Conservation (phyloP, 2,113 vertebrate genomes). For the Brachionichthys hirsutus region DNA sequence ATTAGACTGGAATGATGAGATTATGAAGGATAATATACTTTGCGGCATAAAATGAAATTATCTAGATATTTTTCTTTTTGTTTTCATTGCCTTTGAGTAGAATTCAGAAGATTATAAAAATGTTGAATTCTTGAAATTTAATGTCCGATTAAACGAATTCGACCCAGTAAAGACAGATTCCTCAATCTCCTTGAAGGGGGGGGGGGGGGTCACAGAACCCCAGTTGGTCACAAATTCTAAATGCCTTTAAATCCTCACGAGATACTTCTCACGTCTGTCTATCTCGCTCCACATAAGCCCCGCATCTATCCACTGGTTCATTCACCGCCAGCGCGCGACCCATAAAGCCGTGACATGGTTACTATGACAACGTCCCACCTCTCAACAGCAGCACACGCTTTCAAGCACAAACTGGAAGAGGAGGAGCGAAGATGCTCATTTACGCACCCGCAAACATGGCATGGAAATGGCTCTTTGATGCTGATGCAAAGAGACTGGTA, state of each 20-base stretch:
- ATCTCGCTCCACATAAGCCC: conserved; percentile 10
- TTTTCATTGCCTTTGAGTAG: no score
- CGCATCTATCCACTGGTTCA: conserved; percentile 39
- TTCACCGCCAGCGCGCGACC: conserved; percentile 26
- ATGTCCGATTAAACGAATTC: no score
- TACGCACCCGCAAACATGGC: conserved; percentile 34
- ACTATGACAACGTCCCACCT: conserved; percentile 65
- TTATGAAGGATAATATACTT: no score
- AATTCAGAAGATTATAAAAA: no score
- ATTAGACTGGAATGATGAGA: not conserved
- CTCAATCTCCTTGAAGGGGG: not conserved
- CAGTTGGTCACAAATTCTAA: not conserved
- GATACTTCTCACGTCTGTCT: conserved; percentile 10
- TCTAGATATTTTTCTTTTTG: no score
- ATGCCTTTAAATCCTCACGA: conserved; percentile 6
- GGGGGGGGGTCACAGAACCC: not conserved
- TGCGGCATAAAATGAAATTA: no score
- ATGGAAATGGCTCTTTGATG: conserved; percentile 51
- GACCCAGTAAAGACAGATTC: conserved; percentile 24
- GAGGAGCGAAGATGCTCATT: conserved; percentile 17
- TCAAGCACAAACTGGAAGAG: conserved; percentile 22
- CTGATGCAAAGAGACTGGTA: conserved; percentile 65
- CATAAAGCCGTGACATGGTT: conserved; percentile 61
- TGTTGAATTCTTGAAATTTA: no score
- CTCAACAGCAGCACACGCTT: conserved; percentile 39